Percentiles rank a stretch among this genome's conserved stretches.
Evolutionary conservation across 2,888 invertebrate species (phyloP).

Genomic region (Odontothrips loti): DNA sequence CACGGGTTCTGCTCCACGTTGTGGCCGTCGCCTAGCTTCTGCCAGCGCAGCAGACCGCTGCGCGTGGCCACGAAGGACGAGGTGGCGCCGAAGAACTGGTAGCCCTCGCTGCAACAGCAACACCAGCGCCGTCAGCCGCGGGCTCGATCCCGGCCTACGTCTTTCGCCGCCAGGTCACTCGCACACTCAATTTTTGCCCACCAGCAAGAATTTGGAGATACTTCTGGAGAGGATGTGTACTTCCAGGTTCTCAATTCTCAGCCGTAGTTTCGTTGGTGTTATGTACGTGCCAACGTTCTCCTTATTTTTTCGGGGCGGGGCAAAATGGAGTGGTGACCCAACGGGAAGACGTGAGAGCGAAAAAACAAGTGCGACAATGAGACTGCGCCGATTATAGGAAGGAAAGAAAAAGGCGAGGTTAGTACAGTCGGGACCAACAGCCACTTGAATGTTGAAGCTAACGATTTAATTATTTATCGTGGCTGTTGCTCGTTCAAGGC

Average conservation of each 20-base stretch:
- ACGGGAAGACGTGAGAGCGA: not conserved
- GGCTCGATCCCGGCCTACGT: slow-evolving; percentile 19
- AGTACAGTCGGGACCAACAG: not conserved
- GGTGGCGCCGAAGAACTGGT: slow-evolving; percentile 79
- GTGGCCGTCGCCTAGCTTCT: slow-evolving; percentile 60
- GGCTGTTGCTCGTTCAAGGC: not conserved
- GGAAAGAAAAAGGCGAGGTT: not conserved
- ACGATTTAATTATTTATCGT: not conserved
- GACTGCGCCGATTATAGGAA: not conserved
- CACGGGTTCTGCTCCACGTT: slow-evolving; percentile 46
- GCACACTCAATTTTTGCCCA: not conserved
- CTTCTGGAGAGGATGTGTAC: not conserved
- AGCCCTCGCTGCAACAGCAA: slow-evolving; percentile 72
- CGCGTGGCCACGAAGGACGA: slow-evolving; percentile 86
- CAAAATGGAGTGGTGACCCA: not conserved
- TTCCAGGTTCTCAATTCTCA: too few species aligned
- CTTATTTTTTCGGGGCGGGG: too few species aligned
- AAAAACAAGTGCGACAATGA: not conserved
- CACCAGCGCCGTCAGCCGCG: slow-evolving; percentile 34
- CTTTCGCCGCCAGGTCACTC: not conserved
- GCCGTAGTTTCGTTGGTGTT: too few species aligned
- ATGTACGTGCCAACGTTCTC: too few species aligned
- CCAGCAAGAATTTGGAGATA: too few species aligned
- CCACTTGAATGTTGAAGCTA: not conserved
- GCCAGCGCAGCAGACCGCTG: slow-evolving; percentile 84